Base-by-base conservation (phyloP, 2,888 invertebrate genomes). In the Crepidodera aurea region DNA sequence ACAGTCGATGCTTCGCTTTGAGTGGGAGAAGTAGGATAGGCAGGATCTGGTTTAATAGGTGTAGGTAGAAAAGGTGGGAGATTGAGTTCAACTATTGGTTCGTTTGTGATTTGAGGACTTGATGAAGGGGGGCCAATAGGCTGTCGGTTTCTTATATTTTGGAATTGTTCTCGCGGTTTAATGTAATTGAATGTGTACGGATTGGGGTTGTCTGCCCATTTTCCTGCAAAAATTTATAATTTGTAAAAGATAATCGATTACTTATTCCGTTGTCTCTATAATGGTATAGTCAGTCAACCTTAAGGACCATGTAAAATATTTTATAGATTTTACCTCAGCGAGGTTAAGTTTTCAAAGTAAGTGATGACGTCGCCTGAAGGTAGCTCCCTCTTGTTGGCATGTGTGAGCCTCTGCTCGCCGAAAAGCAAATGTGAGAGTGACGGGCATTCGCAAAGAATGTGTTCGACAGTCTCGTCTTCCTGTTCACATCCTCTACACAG, bases 1-100 rank as follows among this genome's bases (percentile, higher is more conserved):
- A 81, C 75, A 0, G 80, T 78, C 0, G 81, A 79, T 2, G 77
- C 77, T 62, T 81, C 81, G 48, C 72, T 74, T 69, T 80, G 79
- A 1, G 81, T 80, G 1, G 81, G 75, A 1, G 77, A 76, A 1
- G 81, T 81, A 13, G 81, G 81, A 13, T 74, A 67, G 2, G 73
- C 69, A 6, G 62, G 57, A 29, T 77, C 78, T 1, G 81, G 78
- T 67, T 71, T 75, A 60, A 77, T 75, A 1, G 82, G 82, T 13
- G 82, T 82, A 7, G 82, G 82, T 54, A 82, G 65, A 68, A 82
- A 82, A 12, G 73, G 72, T 7, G 73, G 72, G 1, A 72, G 51
- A 15, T 71, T 70, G 2, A 73, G 34, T 40, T 77, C 74, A 3
- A 75, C 70, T 22, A 73, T 40, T 2, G 75, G 74, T 1, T 69